phyloP scores from a whole-genome alignment of 2,888 invertebrate genomes.

The Leptopterna dolabrata region DNA sequence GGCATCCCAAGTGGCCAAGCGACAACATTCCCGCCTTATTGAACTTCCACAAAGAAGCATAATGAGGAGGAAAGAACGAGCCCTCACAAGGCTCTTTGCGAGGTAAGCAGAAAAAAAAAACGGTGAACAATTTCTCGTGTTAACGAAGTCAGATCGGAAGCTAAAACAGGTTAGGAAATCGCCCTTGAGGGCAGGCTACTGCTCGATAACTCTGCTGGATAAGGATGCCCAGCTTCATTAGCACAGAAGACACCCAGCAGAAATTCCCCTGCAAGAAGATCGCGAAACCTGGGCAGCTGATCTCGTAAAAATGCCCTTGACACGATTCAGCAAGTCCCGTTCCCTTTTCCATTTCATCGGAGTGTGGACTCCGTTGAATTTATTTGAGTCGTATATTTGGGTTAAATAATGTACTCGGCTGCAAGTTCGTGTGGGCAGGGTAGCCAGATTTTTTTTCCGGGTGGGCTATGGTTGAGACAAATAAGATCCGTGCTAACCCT shows the following conservation, averaged over 20 bases:
- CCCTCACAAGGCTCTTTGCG: background rate
- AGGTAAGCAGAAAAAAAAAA: background rate
- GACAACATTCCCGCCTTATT: no score
- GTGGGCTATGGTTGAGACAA: no score
- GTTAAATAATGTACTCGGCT: no score
- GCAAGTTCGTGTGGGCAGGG: no score
- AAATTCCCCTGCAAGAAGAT: background rate
- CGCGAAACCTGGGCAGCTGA: conserved; percentile 11
- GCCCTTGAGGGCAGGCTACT: background rate
- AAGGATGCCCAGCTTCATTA: conserved; percentile 24
- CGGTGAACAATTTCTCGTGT: background rate
- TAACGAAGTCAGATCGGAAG: conserved; percentile 9
- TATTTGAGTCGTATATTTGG: no score
- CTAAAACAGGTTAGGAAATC: background rate
- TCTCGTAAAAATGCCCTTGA: conserved; percentile 9
- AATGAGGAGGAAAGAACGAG: background rate
- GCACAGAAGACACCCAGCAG: conserved; percentile 23
- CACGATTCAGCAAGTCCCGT: background rate
- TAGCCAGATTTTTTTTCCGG: no score
- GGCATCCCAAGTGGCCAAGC: no score
- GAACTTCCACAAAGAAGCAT: background rate
- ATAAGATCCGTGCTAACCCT: no score
- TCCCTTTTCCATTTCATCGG: background rate
- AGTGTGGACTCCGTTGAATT: background rate
- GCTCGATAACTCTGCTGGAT: conserved; percentile 10